A percentile compares a stretch with the other conserved stretches of the same genome.
phyloP scores from a whole-genome alignment of 2,113 vertebrate genomes.

The Dunckerocampus dactyliophorus region DNA sequence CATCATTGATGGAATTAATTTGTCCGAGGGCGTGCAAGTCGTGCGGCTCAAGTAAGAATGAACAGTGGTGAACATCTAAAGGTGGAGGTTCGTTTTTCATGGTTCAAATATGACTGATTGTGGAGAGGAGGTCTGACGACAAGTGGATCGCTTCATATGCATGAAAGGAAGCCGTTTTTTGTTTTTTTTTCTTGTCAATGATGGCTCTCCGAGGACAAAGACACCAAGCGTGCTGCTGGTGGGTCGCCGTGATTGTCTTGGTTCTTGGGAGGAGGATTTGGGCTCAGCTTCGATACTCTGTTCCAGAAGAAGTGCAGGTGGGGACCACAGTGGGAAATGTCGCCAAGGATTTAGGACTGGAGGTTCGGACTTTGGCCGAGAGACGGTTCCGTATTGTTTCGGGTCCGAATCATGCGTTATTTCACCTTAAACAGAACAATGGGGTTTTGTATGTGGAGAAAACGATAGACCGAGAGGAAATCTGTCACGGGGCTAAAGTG shows the following conservation, averaged over 20 bases:
- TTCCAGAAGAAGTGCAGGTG: slow-evolving; percentile 53
- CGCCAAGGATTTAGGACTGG: slow-evolving; percentile 67
- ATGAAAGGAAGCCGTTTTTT: neutral
- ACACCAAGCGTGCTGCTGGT: slow-evolving; percentile 7
- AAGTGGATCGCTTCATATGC: accelerated
- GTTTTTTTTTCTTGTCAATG: neutral
- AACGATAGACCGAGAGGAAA: slow-evolving; percentile 58
- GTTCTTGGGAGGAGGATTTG: slow-evolving; percentile 22
- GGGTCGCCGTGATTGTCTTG: slow-evolving; percentile 29
- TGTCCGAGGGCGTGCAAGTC: neutral
- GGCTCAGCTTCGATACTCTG: slow-evolving; percentile 50
- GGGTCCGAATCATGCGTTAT: slow-evolving; percentile 42
- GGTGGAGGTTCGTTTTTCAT: neutral
- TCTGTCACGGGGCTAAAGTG: slow-evolving; percentile 48
- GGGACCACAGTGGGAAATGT: slow-evolving; percentile 65
- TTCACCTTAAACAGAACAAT: slow-evolving; percentile 61
- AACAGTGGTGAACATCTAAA: neutral
- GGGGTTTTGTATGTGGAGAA: slow-evolving; percentile 51
- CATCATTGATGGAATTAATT: neutral
- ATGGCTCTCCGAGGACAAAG: slow-evolving; percentile 54
- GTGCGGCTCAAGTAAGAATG: neutral
- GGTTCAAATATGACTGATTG: neutral
- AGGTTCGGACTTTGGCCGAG: slow-evolving; percentile 37
- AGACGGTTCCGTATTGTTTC: slow-evolving; percentile 64
- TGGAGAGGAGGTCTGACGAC: neutral